These are phyloP conservation scores for Gymnocephalus cernua DNA, from an alignment of 2,113 vertebrate species.

Conservation along the genomic window DNA sequence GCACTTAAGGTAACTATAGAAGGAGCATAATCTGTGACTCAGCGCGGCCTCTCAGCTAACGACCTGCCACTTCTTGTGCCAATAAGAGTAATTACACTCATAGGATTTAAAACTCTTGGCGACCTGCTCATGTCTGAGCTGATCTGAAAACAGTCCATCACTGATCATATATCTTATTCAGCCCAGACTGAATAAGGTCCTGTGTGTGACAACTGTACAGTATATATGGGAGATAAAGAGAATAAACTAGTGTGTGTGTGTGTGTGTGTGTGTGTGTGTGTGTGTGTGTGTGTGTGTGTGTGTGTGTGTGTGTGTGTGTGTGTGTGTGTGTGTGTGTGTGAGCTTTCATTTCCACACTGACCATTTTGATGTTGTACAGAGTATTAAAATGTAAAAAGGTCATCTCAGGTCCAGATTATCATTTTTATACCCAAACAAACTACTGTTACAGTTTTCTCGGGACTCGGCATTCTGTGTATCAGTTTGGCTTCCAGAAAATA, in stretches of 20 bases:
- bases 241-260: too few relatives aligned
- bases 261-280: too few relatives aligned
- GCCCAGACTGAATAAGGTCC: neutral
- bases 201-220: neutral
- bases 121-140: neutral
- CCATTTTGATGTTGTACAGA: neutral
- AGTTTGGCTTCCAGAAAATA: neutral
- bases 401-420: neutral
- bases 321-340: neutral
- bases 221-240: too few relatives aligned
- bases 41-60: neutral
- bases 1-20: conserved; percentile 13
- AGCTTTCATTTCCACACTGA: neutral
- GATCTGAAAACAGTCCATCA: neutral
- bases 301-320: too few relatives aligned
- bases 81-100: neutral
- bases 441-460: neutral
- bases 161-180: neutral
- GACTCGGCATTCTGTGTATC: neutral
- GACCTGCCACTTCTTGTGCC: neutral
- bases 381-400: neutral
- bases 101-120: neutral
- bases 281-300: neutral
- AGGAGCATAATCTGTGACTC: conserved; percentile 16
- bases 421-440: conserved; percentile 13